Percentiles rank a stretch among this genome's conserved stretches.
These are phyloP conservation scores for Coendou prehensilis DNA, from an alignment of 2,797 vertebrate species.

Conservation along the genomic window DNA sequence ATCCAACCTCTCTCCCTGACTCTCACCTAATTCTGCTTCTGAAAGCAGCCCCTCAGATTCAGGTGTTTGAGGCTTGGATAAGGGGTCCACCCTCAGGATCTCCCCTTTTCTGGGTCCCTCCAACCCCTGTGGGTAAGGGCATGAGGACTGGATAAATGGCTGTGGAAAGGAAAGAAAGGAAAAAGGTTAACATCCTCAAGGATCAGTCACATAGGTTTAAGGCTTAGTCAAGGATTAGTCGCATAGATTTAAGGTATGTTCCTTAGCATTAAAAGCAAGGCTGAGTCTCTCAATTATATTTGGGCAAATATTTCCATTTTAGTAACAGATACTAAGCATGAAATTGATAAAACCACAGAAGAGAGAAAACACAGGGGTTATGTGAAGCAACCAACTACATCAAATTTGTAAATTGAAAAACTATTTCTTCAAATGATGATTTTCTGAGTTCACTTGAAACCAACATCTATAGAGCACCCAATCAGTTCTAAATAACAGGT, in stretches of 20 bases:
- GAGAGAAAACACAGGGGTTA: neutral
- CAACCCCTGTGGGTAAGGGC: neutral
- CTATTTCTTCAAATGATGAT: constrained; percentile 46
- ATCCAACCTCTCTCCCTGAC: neutral
- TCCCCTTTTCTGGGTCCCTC: neutral
- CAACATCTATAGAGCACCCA: neutral
- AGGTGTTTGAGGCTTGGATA: neutral
- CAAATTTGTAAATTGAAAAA: constrained; percentile 65
- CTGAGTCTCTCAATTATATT: neutral
- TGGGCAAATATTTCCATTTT: constrained; percentile 54
- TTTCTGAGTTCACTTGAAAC: constrained; percentile 64
- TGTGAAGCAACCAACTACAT: neutral
- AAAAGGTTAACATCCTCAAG: neutral
- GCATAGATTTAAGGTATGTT: neutral
- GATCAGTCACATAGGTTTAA: neutral
- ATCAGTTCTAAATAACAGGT: constrained; percentile 65
- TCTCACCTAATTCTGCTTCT: neutral
- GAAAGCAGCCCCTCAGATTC: neutral
- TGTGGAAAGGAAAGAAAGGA: neutral
- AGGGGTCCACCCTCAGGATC: neutral
- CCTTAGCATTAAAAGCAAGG: constrained; percentile 2
- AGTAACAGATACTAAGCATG: constrained; percentile 56
- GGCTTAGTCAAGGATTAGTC: neutral
- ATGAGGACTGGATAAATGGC: neutral
- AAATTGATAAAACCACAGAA: constrained; percentile 37